Evolutionary conservation across 1,140 invertebrate genomes (phyloP), one percentile per base, ranked within the genome.

Genomic region (Bombus polaris): DNA sequence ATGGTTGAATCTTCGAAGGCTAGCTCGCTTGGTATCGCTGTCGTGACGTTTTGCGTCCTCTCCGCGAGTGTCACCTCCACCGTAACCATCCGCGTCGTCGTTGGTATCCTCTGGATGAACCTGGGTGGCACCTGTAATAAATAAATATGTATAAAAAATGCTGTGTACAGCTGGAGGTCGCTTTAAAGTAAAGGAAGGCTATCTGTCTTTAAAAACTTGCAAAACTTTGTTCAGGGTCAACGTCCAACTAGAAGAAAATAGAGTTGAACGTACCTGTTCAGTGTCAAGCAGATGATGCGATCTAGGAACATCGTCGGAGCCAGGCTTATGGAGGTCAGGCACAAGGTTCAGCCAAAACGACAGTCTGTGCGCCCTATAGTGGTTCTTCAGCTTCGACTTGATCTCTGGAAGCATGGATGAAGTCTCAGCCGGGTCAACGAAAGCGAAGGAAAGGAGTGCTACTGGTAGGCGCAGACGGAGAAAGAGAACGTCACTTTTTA

Each of bases 261-360:
- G 4, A 25, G 32, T 1, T 3, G 53, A 18, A 9, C 35, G 22
- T 89, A 95, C 94, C 92, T 97, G 94, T 95, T 98, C 97, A 85
- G 98, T 97, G 57, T 97, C 97, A 1, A 99, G 96, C 82, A 98
- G 97, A 95, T 99, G 98, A 95, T 98, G 98, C 0, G 97, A 97
- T 65, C 96, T 96, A 13, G 97, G 98, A 35, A 98, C 98, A 92
- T 98, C 98, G 87, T 98, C 97, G 28, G 97, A 96, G 2, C 98
- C 98, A 1, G 98, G 98, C 91, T 97, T 97, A 92, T 99, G 98
- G n/a, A 99, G 96, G 93, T 99, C 98, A 8, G 99, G 99, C 66
- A 99, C 98, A 35, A 99, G 96, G 92, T 99, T 98, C 53, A 99
- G 94, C 99, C 99, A 99, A 94, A 99, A 99, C 2, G 98, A 99